Evolutionary conservation across 2,113 vertebrate species (phyloP), one percentile per base, ranked within the genome.

Genomic region (Corythaeola cristata): DNA sequence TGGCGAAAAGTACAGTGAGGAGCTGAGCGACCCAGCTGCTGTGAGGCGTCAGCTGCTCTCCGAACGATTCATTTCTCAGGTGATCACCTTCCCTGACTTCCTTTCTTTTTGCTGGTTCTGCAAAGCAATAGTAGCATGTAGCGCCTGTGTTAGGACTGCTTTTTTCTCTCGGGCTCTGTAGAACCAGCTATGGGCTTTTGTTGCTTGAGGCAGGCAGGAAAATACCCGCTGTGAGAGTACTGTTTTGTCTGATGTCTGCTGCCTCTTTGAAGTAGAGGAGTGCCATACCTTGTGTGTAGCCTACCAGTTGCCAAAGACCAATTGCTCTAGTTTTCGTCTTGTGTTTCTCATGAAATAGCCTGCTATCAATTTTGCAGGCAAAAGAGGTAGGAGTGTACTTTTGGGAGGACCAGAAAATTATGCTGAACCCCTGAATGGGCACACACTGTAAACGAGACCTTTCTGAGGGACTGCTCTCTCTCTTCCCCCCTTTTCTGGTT

Each of bases 1-100:
- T 8, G 98, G 98, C 59, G 98, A 99, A 84, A 88, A 86, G 23
- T 99, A 98, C 95, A 98, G 76, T 0, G 96, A 98, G n/a, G 98
- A 98, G 27, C 98, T 99, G n/a, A 96, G 87, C 5, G 97, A 99
- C 72, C 98, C 98, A 10, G 74, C 92, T 69, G 96, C 98, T 75
- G 74, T 76, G 24, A 83, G 97, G 53, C 96, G 97, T 94, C 98
- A 98, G 28, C 96, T 55, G 12, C 98, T 99, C 28, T 98, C 97
- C 71, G 95, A 98, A 82, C 97, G 97, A 58, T 98, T 99, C n/a
- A 96, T 97, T 96, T 98, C 98, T 77, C 98, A 99, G 98, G 99
- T 99, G 89, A 27, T 75, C 56, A 19, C 53, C 30, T 49, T 80
- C 32, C 26, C 50, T 62, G 23, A 39, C 28, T 74, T 77, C 9